These are phyloP conservation scores for Xiphophorus hellerii DNA, from an alignment of 2,113 vertebrate species.

Conservation along the genomic window DNA sequence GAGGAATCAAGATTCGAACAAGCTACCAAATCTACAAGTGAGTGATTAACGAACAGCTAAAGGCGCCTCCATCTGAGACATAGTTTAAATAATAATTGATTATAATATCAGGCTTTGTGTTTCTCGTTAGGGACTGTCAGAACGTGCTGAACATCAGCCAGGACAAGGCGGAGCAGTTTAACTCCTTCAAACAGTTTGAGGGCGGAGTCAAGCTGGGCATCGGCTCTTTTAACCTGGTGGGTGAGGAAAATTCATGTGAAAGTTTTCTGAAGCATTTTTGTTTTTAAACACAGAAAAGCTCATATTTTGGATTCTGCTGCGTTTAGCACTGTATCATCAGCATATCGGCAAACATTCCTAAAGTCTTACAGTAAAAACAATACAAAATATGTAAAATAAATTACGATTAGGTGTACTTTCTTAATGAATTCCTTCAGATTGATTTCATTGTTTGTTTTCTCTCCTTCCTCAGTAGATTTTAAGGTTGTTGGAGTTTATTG, in stretches of 20 bases:
- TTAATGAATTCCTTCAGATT: no score
- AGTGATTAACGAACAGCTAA: conserved; percentile 44
- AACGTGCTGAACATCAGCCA: conserved; percentile 83
- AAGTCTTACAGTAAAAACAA: background rate
- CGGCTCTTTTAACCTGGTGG: conserved; percentile 96
- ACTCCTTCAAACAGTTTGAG: conserved; percentile 90
- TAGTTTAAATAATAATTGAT: background rate
- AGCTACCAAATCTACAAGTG: conserved; percentile 99
- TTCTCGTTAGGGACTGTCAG: conserved; percentile 87
- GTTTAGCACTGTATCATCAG: background rate
- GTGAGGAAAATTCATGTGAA: conserved; percentile 10
- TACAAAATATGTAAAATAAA: background rate
- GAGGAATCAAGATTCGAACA: conserved; percentile 94
- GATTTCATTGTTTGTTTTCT: no score
- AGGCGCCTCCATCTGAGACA: background rate
- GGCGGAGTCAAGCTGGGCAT: conserved; percentile 94
- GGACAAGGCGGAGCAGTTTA: conserved; percentile 76
- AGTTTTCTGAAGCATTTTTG: background rate
- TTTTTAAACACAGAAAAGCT: background rate
- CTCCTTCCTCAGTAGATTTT: no score
- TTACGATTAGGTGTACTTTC: no score
- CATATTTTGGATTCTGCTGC: background rate
- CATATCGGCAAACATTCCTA: background rate
- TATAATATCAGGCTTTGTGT: background rate
- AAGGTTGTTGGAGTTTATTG: no score